These are phyloP conservation scores for Liopterus haemorrhoidalis DNA, from an alignment of 2,888 invertebrate species.

Conservation along the genomic window DNA sequence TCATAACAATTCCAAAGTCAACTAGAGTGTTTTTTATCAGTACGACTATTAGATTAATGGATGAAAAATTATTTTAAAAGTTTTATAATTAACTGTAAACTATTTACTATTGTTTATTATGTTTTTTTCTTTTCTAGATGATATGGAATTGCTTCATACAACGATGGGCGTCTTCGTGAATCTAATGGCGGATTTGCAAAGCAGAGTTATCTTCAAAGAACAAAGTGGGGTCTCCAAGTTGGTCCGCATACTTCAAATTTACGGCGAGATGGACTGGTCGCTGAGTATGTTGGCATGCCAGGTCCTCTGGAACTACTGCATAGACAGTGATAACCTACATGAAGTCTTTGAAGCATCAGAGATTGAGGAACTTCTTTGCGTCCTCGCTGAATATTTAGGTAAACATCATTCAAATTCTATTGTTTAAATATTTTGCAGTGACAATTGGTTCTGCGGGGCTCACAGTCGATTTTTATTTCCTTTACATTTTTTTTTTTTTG, in stretches of 20 bases:
- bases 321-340: conserved; percentile 49
- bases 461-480: too few species aligned
- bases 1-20: too few species aligned
- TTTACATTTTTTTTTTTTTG: too few species aligned
- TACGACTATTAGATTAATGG: background rate
- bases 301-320: conserved; percentile 66
- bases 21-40: too few species aligned
- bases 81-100: background rate
- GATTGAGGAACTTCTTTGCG: conserved; percentile 50
- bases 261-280: conserved; percentile 61
- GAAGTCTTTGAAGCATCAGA: conserved; percentile 48
- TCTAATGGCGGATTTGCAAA: conserved; percentile 58
- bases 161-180: conserved; percentile 80
- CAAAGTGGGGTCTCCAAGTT: conserved; percentile 50
- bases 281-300: conserved; percentile 68
- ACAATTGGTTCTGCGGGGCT: too few species aligned
- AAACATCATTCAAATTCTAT: conserved; percentile 26
- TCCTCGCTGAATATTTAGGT: conserved; percentile 53
- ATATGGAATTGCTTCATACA: conserved; percentile 65
- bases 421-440: too few species aligned
- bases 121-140: conserved; percentile 45
- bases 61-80: conserved; percentile 1
- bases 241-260: conserved; percentile 52
- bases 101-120: background rate
- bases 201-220: conserved; percentile 50